A percentile compares a stretch with the other conserved stretches of the same genome.
Evolutionary conservation across 2,113 vertebrate species (phyloP).

Genomic region (Psophia crepitans): DNA sequence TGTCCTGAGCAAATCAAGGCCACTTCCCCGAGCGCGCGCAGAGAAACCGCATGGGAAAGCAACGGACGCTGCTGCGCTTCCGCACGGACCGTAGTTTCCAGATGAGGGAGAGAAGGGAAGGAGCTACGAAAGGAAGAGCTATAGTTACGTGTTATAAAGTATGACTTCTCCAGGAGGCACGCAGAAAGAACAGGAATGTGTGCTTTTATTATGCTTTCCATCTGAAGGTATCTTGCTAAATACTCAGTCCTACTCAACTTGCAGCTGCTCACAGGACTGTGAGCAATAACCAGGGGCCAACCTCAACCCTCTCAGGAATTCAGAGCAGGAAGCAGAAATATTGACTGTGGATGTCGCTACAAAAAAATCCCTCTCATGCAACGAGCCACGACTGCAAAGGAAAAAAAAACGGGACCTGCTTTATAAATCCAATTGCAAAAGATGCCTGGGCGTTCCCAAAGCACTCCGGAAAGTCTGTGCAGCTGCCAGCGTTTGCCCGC

Average conservation of each 20-base stretch:
- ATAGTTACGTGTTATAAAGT: neutral
- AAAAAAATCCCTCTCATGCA: neutral
- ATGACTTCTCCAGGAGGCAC: neutral
- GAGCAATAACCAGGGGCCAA: neutral
- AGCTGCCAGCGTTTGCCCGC: neutral
- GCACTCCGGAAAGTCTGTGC: neutral
- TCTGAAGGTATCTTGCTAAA: neutral
- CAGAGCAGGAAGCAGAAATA: neutral
- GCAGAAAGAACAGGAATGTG: neutral
- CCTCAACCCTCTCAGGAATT: neutral
- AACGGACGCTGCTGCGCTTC: neutral
- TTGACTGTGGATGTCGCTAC: neutral
- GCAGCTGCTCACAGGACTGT: neutral
- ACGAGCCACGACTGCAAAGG: accelerated
- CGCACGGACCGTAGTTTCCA: neutral
- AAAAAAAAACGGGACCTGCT: neutral
- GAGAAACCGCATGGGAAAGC: neutral
- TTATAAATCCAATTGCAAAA: neutral
- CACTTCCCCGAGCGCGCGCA: neutral
- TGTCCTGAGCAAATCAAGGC: neutral
- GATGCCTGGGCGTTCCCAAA: neutral
- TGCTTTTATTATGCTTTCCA: neutral
- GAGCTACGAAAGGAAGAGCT: neutral
- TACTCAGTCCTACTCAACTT: neutral
- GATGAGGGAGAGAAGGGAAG: neutral